Conservation (phyloP, 2,113 vertebrate genomes). For the Cranoglanis bouderius region DNA sequence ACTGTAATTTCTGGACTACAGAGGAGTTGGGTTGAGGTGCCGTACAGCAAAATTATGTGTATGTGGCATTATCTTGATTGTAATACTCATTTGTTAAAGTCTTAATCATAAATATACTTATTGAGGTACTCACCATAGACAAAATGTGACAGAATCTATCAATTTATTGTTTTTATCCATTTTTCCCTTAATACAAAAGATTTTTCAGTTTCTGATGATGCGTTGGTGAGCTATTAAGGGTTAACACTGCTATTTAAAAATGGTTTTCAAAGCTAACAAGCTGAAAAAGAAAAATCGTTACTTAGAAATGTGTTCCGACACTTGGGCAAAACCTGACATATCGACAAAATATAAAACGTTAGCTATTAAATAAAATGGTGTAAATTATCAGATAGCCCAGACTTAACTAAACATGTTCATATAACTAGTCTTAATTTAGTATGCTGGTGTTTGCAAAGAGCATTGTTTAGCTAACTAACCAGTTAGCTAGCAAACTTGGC, state of each 20-base stretch:
- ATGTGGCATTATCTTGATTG: background rate
- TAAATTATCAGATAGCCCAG: background rate
- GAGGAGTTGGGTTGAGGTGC: background rate
- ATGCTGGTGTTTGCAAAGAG: background rate
- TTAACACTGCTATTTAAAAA: background rate
- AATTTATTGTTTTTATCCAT: background rate
- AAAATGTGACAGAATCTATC: background rate
- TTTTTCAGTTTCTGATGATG: background rate
- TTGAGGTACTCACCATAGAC: background rate
- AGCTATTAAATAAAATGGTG: background rate
- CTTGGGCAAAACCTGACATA: background rate
- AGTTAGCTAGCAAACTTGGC: background rate
- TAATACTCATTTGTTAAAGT: background rate
- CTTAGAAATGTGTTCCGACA: background rate
- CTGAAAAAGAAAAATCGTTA: background rate
- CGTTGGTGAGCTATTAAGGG: background rate
- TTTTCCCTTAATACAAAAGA: background rate
- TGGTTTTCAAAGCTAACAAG: background rate
- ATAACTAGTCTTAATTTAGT: background rate
- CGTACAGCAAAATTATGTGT: background rate
- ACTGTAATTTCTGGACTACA: background rate
- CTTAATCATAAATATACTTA: background rate
- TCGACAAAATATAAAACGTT: background rate
- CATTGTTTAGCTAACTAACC: background rate
- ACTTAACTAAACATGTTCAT: background rate